These are phyloP conservation scores for Drosophila ficusphila DNA, from an alignment of 1,140 invertebrate genomes.

Conservation along the genomic window DNA sequence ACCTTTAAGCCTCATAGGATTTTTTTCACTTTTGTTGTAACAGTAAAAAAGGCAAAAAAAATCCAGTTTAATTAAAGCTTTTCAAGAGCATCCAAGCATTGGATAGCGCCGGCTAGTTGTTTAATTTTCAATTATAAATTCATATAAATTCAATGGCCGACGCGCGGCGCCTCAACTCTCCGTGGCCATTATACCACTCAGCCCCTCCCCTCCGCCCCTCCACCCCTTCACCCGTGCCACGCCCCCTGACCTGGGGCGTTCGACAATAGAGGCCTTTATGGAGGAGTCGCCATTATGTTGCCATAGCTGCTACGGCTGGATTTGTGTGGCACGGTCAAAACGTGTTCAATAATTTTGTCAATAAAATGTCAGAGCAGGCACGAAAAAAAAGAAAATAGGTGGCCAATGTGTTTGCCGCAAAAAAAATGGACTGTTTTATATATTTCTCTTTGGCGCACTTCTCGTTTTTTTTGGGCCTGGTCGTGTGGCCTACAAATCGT, in stretches of 20 bases:
- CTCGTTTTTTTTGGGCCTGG: conserved; percentile 19
- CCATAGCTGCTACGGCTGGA: conserved; percentile 27
- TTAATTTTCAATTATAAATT: conserved; percentile 77
- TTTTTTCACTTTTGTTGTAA: too few species aligned
- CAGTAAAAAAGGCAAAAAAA: too few species aligned
- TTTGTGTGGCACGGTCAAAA: conserved; percentile 66
- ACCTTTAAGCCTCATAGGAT: too few species aligned
- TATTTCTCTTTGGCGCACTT: conserved; percentile 26
- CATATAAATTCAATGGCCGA: conserved; percentile 61
- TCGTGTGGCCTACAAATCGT: conserved; percentile 72
- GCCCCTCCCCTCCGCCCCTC: conserved; percentile 11
- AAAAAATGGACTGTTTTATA: conserved; percentile 47
- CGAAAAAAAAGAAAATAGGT: conserved; percentile 4
- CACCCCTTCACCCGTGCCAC: not conserved
- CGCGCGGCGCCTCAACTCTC: conserved; percentile 6
- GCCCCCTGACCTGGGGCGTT: conserved; percentile 8
- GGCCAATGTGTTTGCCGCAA: conserved; percentile 35
- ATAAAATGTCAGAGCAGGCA: conserved; percentile 64
- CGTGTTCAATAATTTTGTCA: conserved; percentile 82
- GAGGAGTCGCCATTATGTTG: conserved; percentile 43
- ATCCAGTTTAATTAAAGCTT: not conserved
- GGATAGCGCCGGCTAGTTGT: conserved; percentile 46
- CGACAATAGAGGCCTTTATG: conserved; percentile 17
- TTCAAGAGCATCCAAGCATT: conserved; percentile 24
- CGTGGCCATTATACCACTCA: conserved; percentile 29